Evolutionary conservation across 2,888 invertebrate genomes (phyloP).

Genomic region (Drosophila merina): DNA sequence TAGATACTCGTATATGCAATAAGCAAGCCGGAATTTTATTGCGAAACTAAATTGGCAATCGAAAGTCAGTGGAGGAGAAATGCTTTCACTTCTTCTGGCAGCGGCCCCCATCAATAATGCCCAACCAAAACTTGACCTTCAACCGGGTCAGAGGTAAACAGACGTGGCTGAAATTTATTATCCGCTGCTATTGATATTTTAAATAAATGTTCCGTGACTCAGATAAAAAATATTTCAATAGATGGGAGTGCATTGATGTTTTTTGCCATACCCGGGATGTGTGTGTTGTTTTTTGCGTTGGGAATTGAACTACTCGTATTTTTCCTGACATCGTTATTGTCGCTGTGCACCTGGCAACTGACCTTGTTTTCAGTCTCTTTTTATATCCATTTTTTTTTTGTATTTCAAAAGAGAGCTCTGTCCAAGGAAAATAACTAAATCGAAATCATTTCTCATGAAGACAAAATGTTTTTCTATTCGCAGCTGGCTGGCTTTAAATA

Average conservation of each 20-base stretch:
- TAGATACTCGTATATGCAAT: slow-evolving; percentile 2
- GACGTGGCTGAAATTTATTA: slow-evolving; percentile 28
- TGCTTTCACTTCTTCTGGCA: not conserved
- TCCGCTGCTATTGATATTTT: slow-evolving; percentile 36
- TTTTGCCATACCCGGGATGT: slow-evolving; percentile 1
- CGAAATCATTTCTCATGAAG: slow-evolving; percentile 34
- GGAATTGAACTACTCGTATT: slow-evolving; percentile 31
- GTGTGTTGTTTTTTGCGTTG: slow-evolving; percentile 32
- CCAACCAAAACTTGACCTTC: slow-evolving; percentile 13
- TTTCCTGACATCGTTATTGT: slow-evolving; percentile 39
- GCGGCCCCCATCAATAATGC: slow-evolving; percentile 19
- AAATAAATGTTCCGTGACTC: slow-evolving; percentile 36
- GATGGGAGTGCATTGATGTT: slow-evolving; percentile 13
- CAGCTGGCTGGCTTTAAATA: slow-evolving; percentile 17
- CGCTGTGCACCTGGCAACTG: slow-evolving; percentile 38
- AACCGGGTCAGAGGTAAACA: not conserved
- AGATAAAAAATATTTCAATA: slow-evolving; percentile 26
- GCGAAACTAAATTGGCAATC: slow-evolving; percentile 2
- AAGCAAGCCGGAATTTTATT: not conserved
- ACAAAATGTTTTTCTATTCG: slow-evolving; percentile 32
- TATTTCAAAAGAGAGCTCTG: slow-evolving; percentile 6
- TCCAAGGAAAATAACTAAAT: slow-evolving; percentile 12
- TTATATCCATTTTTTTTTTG: not conserved
- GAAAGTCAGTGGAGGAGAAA: slow-evolving; percentile 20
- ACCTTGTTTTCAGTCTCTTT: slow-evolving; percentile 26